Evolutionary conservation across 2,113 vertebrate genomes (phyloP), one percentile per base, ranked within the genome.

Genomic region (Gnathonemus echidnorhynchus): DNA sequence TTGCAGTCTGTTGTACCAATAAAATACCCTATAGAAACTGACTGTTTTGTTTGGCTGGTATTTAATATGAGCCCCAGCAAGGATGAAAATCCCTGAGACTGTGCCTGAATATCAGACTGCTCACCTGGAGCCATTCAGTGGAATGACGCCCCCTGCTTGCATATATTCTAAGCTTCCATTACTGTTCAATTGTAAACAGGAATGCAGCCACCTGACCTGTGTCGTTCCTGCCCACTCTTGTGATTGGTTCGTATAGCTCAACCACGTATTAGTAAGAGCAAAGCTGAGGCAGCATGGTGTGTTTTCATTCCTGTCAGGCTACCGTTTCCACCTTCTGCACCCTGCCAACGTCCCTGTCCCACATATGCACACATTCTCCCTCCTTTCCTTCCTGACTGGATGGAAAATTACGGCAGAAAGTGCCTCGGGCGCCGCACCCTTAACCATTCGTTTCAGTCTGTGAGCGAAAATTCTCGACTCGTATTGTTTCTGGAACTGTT

Each of bases 1-100:
- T 96, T 95, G 96, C 96, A 94, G 95, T 96, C 95, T 96, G 95
- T 97, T 97, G 97, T 98, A 97, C 97, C 97, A 97, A 97, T 98
- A 98, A 97, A 97, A 97, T 97, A 97, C 96, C 97, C 96, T 97
- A 97, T 96, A 96, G 97, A 97, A 96, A 93, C 94, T 91, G 62
- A 11, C 27, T 13, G 10, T 31, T 70, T 70, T 70, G 45, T 88
- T 45, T 62, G 87, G n/a, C 62, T 48, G 62, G 74, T 80, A 19
- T 42, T 42, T 80, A 11, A 80, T 80, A 42, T 80, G 74, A 77
- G 35, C 74, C 35, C 74, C 35, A 42, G 15, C 10, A 80, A 6
- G 31, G 35, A 35, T 80, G 35, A 80, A 17, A 39, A 77, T 19
- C 1, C 70, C 31, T 19, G 70, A 39, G 70, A 6, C 31, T 39